Evolutionary conservation across 2,888 invertebrate species (phyloP).

Genomic region (Antitype chi): DNA sequence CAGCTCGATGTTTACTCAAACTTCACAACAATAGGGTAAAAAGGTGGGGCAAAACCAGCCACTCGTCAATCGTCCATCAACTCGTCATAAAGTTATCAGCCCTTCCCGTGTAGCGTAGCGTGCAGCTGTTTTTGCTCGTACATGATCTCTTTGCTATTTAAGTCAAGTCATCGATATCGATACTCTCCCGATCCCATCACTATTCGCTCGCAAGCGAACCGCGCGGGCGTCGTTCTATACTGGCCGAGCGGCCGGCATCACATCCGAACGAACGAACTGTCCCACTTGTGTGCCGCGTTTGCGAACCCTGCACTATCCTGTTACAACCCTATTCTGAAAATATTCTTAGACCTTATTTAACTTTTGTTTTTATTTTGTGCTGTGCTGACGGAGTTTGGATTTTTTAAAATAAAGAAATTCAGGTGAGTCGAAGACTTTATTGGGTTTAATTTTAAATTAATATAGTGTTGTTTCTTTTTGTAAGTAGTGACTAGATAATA

Average conservation of each 20-base stretch:
- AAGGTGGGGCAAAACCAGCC: slow-evolving; percentile 25
- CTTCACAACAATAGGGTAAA: slow-evolving; percentile 16
- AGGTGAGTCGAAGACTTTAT: slow-evolving; percentile 59
- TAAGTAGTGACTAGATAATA: background rate
- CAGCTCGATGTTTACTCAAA: background rate
- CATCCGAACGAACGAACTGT: slow-evolving; percentile 88
- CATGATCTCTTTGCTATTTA: background rate
- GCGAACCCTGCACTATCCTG: slow-evolving; percentile 78
- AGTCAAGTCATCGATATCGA: slow-evolving; percentile 70
- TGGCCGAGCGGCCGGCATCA: slow-evolving; percentile 88
- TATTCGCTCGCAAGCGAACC: slow-evolving; percentile 73
- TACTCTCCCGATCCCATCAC: slow-evolving; percentile 68
- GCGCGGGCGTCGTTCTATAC: slow-evolving; percentile 76
- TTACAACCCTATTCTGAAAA: slow-evolving; percentile 66
- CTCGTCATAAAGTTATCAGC: background rate
- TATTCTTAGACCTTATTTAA: slow-evolving; percentile 8
- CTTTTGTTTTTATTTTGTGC: slow-evolving; percentile 62
- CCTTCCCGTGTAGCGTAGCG: background rate
- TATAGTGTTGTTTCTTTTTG: background rate
- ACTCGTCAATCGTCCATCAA: background rate
- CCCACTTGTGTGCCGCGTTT: slow-evolving; percentile 84
- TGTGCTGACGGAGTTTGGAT: slow-evolving; percentile 66
- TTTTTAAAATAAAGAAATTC: slow-evolving; percentile 46
- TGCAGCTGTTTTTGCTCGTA: background rate
- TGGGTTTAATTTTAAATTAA: background rate